Evolutionary conservation across 2,888 invertebrate species (phyloP).

Genomic region (Apomyelois bistriatella): DNA sequence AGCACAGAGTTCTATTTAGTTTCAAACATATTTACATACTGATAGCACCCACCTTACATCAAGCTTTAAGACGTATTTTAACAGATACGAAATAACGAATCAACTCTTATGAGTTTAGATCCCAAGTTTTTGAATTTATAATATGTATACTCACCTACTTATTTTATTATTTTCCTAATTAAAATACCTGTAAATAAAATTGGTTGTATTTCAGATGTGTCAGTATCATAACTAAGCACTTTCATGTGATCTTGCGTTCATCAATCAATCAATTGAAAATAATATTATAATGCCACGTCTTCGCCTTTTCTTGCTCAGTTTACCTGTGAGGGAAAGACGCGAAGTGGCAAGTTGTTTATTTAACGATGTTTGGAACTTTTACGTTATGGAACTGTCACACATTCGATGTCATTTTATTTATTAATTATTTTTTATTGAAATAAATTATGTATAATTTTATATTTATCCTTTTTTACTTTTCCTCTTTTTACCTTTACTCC

Average conservation of each 20-base stretch:
- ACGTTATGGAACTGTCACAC: not conserved
- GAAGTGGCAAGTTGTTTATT: no score
- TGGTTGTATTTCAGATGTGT: not conserved
- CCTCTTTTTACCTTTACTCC: conserved; percentile 1
- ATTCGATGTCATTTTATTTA: conserved; percentile 18
- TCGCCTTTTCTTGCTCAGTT: no score
- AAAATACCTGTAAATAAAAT: not conserved
- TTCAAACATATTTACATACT: conserved; percentile 48
- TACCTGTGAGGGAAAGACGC: no score
- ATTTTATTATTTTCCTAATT: not conserved
- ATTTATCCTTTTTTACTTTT: conserved; percentile 28
- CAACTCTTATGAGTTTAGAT: not conserved
- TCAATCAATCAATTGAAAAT: no score
- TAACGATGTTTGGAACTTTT: no score
- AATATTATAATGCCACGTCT: no score
- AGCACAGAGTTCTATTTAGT: conserved; percentile 58
- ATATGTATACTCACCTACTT: not conserved
- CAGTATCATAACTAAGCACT: not conserved
- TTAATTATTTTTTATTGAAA: conserved; percentile 34
- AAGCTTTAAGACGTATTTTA: conserved; percentile 26
- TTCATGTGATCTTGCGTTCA: not conserved
- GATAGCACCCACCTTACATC: conserved; percentile 73
- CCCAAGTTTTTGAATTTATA: not conserved
- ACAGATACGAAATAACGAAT: not conserved
- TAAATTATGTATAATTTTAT: conserved; percentile 35